Base-by-base conservation (phyloP, 2,888 invertebrate species). In the Anaspis maculata region DNA sequence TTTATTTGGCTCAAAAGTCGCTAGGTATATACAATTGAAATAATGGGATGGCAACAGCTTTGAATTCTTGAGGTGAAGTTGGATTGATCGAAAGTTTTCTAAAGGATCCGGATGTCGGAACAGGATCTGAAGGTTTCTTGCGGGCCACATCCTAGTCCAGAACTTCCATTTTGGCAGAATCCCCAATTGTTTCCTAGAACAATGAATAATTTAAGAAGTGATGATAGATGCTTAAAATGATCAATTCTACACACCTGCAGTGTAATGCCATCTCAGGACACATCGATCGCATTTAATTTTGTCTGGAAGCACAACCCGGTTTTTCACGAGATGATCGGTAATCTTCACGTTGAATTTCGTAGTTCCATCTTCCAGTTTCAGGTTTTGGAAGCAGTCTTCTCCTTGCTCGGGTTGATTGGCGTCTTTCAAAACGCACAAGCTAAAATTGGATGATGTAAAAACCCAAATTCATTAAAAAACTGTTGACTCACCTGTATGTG, bases 331-430 rank as follows among this genome's bases (percentile, higher is more conserved):
- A 3, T 54, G 57, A 1, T 37, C 25, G 7, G 38, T 32, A 11
- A 29, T 24, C 4, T 23, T 37, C 2, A 67, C 46, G 0, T 34
- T 16, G 40, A 61, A 62, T 14, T 35, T 40, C 27, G 49, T 39
- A 7, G 46, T 51, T 2, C 59, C 59, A 25, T 64, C 52, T 1
- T 42, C 44, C 3, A 64, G 30, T 22, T 26, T 37, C n/a, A 51
- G 33, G 10, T 37, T 15, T 1, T 56, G 41, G 42, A 74, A 75
- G 40, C 76, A 76, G 1, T 57, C 62, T 16, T 75, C 73, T 1
- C 66, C 67, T 19, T 31, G 24, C 46, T 75, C 75, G 1, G 54
- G 49, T 13, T 60, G 58, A 1, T 44, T 42, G 13, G 51, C 46
- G 41, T 64, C 62, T 15, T 34, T 29, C 36, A 76, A 41, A 10